Evolutionary conservation across 2,888 invertebrate species (phyloP).

Genomic region (Oconnorella tubifera): DNA sequence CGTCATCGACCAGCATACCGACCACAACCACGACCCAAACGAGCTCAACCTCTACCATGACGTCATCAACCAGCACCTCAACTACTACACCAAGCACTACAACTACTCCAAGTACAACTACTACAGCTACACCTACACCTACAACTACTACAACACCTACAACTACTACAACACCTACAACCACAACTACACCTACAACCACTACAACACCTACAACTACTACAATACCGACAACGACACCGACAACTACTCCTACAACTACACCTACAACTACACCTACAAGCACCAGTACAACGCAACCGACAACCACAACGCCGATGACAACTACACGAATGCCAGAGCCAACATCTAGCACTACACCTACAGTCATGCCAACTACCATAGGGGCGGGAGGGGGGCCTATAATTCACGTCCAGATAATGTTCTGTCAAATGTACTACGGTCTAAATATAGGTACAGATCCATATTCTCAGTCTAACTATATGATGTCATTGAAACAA

Average conservation of each 20-base stretch:
- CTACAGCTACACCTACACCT: not conserved
- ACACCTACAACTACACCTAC: not conserved
- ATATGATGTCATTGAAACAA: too few species aligned
- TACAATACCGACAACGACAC: not conserved
- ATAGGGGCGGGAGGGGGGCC: not conserved
- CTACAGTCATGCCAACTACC: not conserved
- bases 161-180: not conserved
- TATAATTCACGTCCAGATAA: slow-evolving; percentile 13
- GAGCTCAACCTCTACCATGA: not conserved
- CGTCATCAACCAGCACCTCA: not conserved
- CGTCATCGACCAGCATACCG: not conserved
- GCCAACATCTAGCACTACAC: not conserved
- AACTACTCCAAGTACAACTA: not conserved
- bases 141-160: not conserved
- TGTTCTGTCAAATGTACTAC: slow-evolving; percentile 12
- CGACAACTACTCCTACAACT: not conserved
- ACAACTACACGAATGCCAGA: too few species aligned
- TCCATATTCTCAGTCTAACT: too few species aligned
- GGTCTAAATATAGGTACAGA: not conserved
- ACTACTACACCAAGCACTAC: not conserved
- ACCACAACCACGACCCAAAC: not conserved
- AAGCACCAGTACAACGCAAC: not conserved
- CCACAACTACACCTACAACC: not conserved
- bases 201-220: not conserved
- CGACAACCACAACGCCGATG: not conserved